These are phyloP conservation scores for Aphodius sticticus DNA, from an alignment of 2,888 invertebrate genomes.

Conservation along the genomic window DNA sequence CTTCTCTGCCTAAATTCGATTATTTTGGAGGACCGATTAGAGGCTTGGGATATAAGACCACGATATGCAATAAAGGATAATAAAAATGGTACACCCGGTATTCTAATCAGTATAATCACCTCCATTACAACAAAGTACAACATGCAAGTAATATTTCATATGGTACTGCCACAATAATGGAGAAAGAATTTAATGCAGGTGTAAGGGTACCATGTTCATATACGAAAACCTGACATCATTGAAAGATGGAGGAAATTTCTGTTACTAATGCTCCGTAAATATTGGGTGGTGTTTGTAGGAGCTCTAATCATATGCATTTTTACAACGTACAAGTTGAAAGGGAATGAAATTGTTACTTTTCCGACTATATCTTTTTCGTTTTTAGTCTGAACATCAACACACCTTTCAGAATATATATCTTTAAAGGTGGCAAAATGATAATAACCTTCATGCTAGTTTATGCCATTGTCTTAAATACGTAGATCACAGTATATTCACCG, in stretches of 20 bases:
- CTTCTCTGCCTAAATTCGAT: neutral
- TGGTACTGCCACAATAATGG: neutral
- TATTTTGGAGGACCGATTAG: neutral
- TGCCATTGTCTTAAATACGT: slow-evolving; percentile 1
- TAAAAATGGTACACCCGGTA: slow-evolving; percentile 6
- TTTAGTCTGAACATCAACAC: neutral
- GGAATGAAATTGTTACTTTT: neutral
- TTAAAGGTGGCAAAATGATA: neutral
- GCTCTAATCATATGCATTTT: neutral
- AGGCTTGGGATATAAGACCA: slow-evolving; percentile 15
- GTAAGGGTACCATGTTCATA: slow-evolving; percentile 5
- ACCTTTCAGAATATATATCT: neutral
- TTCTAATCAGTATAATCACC: slow-evolving; percentile 10
- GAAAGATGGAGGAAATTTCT: neutral
- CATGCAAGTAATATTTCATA: neutral
- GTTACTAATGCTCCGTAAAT: neutral
- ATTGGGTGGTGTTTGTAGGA: slow-evolving; percentile 5
- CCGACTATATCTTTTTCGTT: neutral
- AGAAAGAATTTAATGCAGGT: neutral
- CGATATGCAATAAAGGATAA: slow-evolving; percentile 13
- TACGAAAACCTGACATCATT: neutral
- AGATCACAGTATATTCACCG: slow-evolving; percentile 7
- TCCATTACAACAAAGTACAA: neutral
- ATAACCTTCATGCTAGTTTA: slow-evolving; percentile 8
- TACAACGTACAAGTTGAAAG: neutral